Base-by-base conservation (phyloP, 2,113 vertebrate species). In the Nymphicus hollandicus region DNA sequence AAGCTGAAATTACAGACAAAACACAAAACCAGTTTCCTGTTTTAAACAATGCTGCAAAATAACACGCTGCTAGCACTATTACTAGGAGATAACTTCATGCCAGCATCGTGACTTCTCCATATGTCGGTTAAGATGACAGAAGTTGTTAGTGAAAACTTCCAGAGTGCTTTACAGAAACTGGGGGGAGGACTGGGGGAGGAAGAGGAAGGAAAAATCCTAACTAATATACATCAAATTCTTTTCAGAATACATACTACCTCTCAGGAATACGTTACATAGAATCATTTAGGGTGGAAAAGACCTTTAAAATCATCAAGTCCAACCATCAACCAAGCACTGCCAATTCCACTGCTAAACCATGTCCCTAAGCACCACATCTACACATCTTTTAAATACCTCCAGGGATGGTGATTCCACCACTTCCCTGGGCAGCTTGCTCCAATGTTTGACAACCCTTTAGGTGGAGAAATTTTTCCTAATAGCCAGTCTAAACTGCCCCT, bases 121-220 rank as follows among this genome's bases (percentile, higher is more conserved):
- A 95, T 92, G 96, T 89, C 58, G 2, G 47, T 83, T 88, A 84
- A 88, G 82, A 90, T 68, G 88, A 64, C 86, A 94, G 76, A 95
- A 95, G 69, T 61, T 87, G 92, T 86, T 78, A 91, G 52, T 79
- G 72, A 97, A 96, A 96, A 97, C 86, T 92, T 93, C n/a, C 80
- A 96, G 72, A 86, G 82, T 37, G 63, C 55, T 81, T 96, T 49
- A 91, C 65, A 92, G 65, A 94, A 91, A 84, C 35, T 44, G 9
- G 35, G 33, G 43, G 39, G 13, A 13, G 12, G 39, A 23, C 13
- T 23, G 20, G 5, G 2, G 5, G 7, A 8, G 7, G 19, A 31
- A 7, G 64, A 33, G 35, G 12, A 74, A 86, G 12, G 20, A 81
- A 91, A 72, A 84, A 76, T 46, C 35, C 15, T n/a, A 81, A 68